These are phyloP conservation scores for Chirona hameri DNA, from an alignment of 2,888 invertebrate species.

Conservation along the genomic window DNA sequence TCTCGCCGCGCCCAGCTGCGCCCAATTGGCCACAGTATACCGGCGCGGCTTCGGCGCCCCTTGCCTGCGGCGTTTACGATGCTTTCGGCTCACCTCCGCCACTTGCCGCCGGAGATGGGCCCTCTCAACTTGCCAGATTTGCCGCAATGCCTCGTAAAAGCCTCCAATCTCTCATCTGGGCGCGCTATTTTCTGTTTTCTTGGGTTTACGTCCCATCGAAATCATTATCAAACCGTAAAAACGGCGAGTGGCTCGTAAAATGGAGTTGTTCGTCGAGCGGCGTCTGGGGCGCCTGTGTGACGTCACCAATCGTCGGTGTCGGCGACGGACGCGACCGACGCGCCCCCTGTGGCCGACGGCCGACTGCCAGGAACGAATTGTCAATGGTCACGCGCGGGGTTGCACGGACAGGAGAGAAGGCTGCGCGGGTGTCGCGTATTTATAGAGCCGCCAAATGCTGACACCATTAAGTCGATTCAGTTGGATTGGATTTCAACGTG, in stretches of 20 bases:
- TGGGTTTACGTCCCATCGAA: conserved; percentile 27
- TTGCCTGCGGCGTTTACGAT: conserved; percentile 1
- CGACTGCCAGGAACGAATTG: no score
- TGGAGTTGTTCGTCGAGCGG: conserved; percentile 1
- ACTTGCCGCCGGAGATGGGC: not conserved
- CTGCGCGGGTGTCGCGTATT: no score
- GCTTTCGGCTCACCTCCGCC: not conserved
- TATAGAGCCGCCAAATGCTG: no score
- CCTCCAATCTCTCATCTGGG: conserved; percentile 25
- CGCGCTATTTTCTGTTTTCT: conserved; percentile 28
- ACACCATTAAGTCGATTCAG: no score
- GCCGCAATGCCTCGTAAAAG: conserved; percentile 25
- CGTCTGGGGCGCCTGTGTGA: not conserved
- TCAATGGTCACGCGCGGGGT: no score
- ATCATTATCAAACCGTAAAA: conserved; percentile 29
- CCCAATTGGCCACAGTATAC: not conserved
- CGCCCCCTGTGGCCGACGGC: not conserved
- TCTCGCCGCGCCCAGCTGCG: not conserved
- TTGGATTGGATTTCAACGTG: no score
- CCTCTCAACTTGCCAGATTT: conserved; percentile 28
- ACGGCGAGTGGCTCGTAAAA: conserved; percentile 27
- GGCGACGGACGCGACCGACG: not conserved
- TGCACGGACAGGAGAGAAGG: no score
- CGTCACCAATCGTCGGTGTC: not conserved
- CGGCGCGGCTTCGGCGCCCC: not conserved